phyloP scores from a whole-genome alignment of 92 coral and sea anemone species.

The Pocillopora meandrina region DNA sequence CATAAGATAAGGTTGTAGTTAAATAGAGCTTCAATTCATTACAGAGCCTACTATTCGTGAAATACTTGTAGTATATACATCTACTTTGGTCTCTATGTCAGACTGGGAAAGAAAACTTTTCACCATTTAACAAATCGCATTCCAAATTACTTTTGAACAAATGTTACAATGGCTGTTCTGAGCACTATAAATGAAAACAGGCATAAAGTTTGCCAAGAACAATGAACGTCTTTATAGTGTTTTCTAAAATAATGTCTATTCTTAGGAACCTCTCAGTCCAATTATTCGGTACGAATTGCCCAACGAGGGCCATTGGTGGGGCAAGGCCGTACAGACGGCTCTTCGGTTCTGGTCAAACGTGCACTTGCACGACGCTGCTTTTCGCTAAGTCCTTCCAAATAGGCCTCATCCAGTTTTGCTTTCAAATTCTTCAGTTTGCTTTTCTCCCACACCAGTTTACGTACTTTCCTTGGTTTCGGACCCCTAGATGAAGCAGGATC shows the following conservation, averaged over 20 bases:
- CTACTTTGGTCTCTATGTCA: too few species aligned
- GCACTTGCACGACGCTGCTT: constrained; percentile 40
- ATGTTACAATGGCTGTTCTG: too few species aligned
- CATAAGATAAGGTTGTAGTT: too few species aligned
- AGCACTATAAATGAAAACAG: too few species aligned
- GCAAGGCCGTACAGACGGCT: constrained; percentile 33
- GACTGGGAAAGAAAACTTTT: too few species aligned
- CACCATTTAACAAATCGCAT: too few species aligned
- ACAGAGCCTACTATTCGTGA: too few species aligned
- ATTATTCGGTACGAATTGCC: constrained; percentile 23
- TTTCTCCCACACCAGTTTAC: constrained; percentile 43
- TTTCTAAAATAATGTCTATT: not conserved
- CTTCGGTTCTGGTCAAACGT: constrained; percentile 14
- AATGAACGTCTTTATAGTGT: not conserved
- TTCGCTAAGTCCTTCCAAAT: constrained; percentile 8
- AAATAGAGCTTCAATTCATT: too few species aligned
- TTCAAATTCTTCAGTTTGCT: constrained; percentile 45
- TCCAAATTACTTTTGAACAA: too few species aligned
- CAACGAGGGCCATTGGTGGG: constrained; percentile 47
- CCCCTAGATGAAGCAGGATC: constrained; percentile 21
- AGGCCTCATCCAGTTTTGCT: constrained; percentile 29
- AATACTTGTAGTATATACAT: too few species aligned
- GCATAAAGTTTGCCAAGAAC: not conserved
- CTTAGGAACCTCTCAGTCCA: not conserved
- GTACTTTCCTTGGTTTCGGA: constrained; percentile 48